These are phyloP conservation scores for Tanypteryx hageni DNA, from an alignment of 2,888 invertebrate genomes.

Conservation along the genomic window DNA sequence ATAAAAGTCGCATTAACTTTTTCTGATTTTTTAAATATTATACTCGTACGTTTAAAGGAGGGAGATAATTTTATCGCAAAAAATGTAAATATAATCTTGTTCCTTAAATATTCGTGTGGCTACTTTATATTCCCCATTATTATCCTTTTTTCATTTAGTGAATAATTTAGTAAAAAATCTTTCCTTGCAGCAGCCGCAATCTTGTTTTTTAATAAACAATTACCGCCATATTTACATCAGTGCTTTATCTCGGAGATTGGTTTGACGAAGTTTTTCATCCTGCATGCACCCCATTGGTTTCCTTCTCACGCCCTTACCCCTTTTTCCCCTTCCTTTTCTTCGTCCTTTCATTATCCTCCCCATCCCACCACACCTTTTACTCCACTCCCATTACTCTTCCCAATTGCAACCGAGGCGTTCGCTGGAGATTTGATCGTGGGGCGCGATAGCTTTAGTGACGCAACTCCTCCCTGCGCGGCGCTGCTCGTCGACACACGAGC, in stretches of 20 bases:
- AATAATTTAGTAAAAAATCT: background rate
- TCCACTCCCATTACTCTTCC: constrained; percentile 39
- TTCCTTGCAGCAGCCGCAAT: background rate
- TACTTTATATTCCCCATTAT: too few relatives aligned
- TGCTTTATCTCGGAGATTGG: background rate
- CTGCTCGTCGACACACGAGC: background rate
- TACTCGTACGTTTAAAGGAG: too few relatives aligned
- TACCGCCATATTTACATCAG: background rate
- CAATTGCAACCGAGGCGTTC: constrained; percentile 13
- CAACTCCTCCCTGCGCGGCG: background rate
- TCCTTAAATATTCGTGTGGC: background rate
- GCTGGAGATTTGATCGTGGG: constrained; percentile 13
- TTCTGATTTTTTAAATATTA: too few relatives aligned
- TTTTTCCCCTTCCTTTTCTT: background rate
- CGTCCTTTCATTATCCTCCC: background rate
- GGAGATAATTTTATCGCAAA: too few relatives aligned
- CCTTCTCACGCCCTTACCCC: background rate
- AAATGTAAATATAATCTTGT: background rate
- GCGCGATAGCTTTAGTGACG: background rate
- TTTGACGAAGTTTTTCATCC: background rate
- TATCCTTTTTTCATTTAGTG: too few relatives aligned
- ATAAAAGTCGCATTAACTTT: too few relatives aligned
- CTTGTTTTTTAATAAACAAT: constrained; percentile 15
- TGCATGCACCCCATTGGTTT: background rate
- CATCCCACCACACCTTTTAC: background rate